phyloP scores from a whole-genome alignment of 2,888 invertebrate species.

The Protula sp. region DNA sequence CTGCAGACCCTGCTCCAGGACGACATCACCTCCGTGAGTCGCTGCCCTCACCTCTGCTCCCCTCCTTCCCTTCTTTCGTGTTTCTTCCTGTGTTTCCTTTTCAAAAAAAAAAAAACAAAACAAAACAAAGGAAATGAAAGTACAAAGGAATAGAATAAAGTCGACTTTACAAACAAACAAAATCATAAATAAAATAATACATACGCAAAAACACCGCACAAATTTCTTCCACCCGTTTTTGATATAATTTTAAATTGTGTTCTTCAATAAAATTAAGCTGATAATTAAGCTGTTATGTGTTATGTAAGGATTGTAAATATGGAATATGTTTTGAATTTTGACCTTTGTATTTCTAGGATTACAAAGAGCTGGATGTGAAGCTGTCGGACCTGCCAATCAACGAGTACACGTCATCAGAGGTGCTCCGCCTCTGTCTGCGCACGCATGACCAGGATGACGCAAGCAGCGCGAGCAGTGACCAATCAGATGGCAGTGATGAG shows the following conservation, averaged over 20 bases:
- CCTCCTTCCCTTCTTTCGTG: neutral
- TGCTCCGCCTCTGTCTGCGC: constrained; percentile 44
- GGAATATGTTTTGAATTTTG: neutral
- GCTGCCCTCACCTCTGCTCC: neutral
- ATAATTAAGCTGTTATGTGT: no score
- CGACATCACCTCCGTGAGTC: constrained; percentile 44
- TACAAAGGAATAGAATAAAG: no score
- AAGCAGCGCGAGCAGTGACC: constrained; percentile 24
- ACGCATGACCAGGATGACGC: constrained; percentile 30
- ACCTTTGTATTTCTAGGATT: constrained; percentile 31
- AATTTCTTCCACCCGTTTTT: no score
- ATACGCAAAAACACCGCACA: no score
- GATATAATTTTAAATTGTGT: no score
- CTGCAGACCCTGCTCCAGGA: constrained; percentile 50
- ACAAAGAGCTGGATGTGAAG: constrained; percentile 39
- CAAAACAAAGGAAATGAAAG: no score
- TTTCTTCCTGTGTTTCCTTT: constrained; percentile 27
- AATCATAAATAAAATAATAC: no score
- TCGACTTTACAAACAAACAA: no score
- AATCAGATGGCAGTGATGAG: constrained; percentile 17
- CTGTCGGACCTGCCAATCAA: constrained; percentile 46
- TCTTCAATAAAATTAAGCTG: no score
- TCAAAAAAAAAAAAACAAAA: no score
- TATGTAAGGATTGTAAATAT: no score
- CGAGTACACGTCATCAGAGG: constrained; percentile 41